Evolutionary conservation across 2,113 vertebrate genomes (phyloP).

Genomic region (Bagarius yarrelli): DNA sequence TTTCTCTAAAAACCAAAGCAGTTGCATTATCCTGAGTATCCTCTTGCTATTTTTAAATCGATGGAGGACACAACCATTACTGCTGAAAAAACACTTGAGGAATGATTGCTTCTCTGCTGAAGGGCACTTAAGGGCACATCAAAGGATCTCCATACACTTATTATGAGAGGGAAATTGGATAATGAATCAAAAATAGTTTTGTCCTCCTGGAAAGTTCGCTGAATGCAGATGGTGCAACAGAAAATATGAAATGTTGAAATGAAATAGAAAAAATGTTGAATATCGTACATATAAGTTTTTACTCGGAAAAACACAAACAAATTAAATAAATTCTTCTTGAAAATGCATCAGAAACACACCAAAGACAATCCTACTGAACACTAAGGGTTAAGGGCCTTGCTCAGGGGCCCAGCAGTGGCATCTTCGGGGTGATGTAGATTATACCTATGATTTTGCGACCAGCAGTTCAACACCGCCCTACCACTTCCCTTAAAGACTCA

Average conservation of each 20-base stretch:
- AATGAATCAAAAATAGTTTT: slow-evolving; percentile 8
- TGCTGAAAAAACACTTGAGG: slow-evolving; percentile 23
- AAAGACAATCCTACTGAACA: not conserved
- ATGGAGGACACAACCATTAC: not conserved
- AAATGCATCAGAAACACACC: not conserved
- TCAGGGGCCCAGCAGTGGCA: too few species aligned
- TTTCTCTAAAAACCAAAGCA: slow-evolving; percentile 30
- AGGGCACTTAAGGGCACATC: slow-evolving; percentile 23
- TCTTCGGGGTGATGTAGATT: too few species aligned
- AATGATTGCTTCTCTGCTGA: slow-evolving; percentile 22
- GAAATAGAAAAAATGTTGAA: too few species aligned
- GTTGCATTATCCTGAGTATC: slow-evolving; percentile 20
- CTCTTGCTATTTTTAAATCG: slow-evolving; percentile 7
- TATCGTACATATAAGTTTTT: too few species aligned
- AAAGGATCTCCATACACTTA: slow-evolving; percentile 28
- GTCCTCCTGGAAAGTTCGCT: not conserved
- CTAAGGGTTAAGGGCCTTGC: too few species aligned
- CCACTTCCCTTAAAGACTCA: not conserved
- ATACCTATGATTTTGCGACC: too few species aligned
- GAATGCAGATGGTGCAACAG: not conserved
- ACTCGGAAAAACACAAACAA: not conserved
- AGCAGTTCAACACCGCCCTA: not conserved
- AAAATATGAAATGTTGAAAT: not conserved
- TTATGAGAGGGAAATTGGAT: slow-evolving; percentile 6
- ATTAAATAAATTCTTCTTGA: not conserved